Base-by-base conservation (phyloP, 2,113 vertebrate genomes). In the Platichthys stellatus region DNA sequence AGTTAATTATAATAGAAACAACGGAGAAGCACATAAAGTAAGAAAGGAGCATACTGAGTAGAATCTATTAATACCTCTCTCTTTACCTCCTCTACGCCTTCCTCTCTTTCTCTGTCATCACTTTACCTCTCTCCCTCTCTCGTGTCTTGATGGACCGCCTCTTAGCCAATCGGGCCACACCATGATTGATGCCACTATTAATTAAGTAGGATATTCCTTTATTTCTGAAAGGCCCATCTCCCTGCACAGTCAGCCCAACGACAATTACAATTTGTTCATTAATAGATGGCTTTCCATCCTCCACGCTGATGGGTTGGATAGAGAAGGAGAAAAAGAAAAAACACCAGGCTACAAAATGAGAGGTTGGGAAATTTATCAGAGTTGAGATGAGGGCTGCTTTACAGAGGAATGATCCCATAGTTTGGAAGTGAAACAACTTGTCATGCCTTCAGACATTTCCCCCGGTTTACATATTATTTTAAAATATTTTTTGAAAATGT, bases 141-240 rank as follows among this genome's bases (percentile, higher is more conserved):
- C 62, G 17, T 67, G 38, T 75, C 79, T 20, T 26, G 26, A 40
- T 70, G 76, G 67, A 83, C 69, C 61, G 53, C 82, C 82, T 88
- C 77, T 85, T 59, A 84, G 85, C 83, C 77, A 80, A 74, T 85
- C 63, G 14, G 80, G 53, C 80, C 67, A 65, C 80, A 80, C 83
- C 66, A 14, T 90, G 86, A 91, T 91, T 59, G 69, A 91, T 91
- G 83, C 61, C 63, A 45, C 69, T 74, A 81, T 88, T 91, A 88
- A 91, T 89, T 88, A 90, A 74, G 72, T 45, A 56, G 75, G 79
- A 81, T 85, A 89, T 90, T 90, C 80, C 81, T 90, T 86, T 85
- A 86, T 87, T 89, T 90, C 77, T 70, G 75, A 75, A 81, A 83
- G 77, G 69, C 79, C 80, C 78, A 76, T 88, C 81, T 84, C 68